These are phyloP conservation scores for Mizuhopecten yessoensis DNA, from an alignment of 1,140 invertebrate species.

Conservation along the genomic window DNA sequence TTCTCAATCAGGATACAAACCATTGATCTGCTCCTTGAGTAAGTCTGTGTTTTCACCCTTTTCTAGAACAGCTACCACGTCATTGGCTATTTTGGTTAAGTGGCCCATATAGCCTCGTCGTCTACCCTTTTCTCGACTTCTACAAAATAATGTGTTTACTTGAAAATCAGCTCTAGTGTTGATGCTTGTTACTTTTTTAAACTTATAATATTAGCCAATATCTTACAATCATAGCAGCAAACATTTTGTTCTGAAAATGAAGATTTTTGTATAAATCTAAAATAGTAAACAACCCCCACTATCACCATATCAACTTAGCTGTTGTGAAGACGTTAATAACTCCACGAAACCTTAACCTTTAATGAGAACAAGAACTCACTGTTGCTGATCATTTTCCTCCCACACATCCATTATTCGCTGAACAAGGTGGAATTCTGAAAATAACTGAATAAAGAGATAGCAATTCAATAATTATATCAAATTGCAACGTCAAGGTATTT, in stretches of 20 bases:
- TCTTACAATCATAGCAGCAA: too few species aligned
- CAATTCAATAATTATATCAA: too few species aligned
- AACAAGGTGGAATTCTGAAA: constrained; percentile 87
- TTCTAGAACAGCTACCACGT: constrained; percentile 84
- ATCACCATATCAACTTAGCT: too few species aligned
- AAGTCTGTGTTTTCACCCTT: constrained; percentile 82
- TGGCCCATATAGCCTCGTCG: constrained; percentile 91
- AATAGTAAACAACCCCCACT: too few species aligned
- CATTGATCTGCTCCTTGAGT: constrained; percentile 81
- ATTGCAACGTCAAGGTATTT: too few species aligned
- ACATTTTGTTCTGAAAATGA: too few species aligned
- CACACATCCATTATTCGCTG: constrained; percentile 88
- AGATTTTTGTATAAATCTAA: too few species aligned
- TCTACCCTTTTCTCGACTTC: constrained; percentile 84
- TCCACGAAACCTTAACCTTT: too few species aligned
- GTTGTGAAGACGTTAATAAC: background rate
- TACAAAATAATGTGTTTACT: constrained; percentile 64
- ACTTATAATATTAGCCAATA: too few species aligned
- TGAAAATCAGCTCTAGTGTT: too few species aligned
- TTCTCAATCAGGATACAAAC: too few species aligned
- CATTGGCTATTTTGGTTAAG: constrained; percentile 89
- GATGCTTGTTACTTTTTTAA: too few species aligned
- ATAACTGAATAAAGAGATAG: constrained; percentile 85
- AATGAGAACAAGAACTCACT: constrained; percentile 78
- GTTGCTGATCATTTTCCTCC: constrained; percentile 86